Evolutionary conservation across 2,113 vertebrate species (phyloP).

Genomic region (Lagopus muta): DNA sequence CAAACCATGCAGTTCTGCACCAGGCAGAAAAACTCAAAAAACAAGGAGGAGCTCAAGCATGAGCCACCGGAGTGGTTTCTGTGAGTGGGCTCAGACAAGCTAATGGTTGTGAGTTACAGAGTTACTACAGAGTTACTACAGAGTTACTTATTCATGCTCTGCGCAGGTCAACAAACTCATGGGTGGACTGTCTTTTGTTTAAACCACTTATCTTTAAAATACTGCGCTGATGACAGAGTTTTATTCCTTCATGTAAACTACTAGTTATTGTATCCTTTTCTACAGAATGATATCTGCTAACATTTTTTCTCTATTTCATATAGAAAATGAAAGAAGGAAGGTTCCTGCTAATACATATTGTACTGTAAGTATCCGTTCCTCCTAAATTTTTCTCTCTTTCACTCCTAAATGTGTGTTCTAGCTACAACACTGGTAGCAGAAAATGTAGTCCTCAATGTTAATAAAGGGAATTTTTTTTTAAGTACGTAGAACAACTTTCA

Average conservation of each 20-base stretch:
- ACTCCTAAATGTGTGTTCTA: background rate
- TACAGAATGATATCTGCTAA: constrained; percentile 17
- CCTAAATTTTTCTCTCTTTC: background rate
- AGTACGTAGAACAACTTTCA: background rate
- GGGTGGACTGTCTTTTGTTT: background rate
- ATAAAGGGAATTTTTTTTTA: background rate
- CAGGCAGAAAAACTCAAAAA: background rate
- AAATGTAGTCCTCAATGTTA: background rate
- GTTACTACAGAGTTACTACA: too few relatives aligned
- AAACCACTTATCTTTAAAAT: background rate
- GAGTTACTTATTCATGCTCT: background rate
- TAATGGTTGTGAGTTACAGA: background rate
- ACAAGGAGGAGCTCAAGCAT: background rate
- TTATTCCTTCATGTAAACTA: background rate
- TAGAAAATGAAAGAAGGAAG: constrained; percentile 44
- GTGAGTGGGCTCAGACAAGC: background rate
- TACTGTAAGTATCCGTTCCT: constrained; percentile 61
- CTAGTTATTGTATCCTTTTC: background rate
- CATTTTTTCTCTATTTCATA: constrained; percentile 4
- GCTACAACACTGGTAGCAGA: background rate
- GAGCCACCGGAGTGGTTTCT: background rate
- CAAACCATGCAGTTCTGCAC: background rate
- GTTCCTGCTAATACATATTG: background rate
- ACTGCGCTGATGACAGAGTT: background rate
- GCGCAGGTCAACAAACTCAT: background rate